Evolutionary conservation across 2,113 vertebrate species (phyloP), one percentile per base, ranked within the genome.

Genomic region (Miniopterus natalensis): DNA sequence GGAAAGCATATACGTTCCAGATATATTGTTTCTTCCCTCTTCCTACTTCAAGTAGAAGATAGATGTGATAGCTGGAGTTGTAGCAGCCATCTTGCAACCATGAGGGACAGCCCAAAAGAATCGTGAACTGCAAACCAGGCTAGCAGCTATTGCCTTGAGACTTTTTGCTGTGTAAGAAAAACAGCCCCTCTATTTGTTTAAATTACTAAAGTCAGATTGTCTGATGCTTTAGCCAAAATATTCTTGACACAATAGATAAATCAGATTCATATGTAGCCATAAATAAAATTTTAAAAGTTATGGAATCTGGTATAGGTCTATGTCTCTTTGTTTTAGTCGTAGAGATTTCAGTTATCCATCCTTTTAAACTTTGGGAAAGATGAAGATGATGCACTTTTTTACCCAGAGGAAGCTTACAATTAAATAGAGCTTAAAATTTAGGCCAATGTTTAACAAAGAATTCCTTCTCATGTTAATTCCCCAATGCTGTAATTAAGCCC

Each of bases 371-470:
- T 59, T 57, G 10, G 74, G 74, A 45, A 59, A 85, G 77, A 83
- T 83, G 63, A 95, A 92, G 66, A 95, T 86, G 45, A 65, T n/a
- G 81, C 65, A 84, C 21, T 70, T 90, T 57, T 68, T 74, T 92
- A 73, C 88, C 84, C 88, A 85, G 73, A 96, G 94, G 94, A 96
- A 84, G 91, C 94, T 95, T 90, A 97, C 96, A 90, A 90, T 97
- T 96, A 97, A 95, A 95, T 97, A 95, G 90, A 96, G 90, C 88
- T 96, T 95, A 92, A 97, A 97, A 97, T 96, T 95, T 90, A 97
- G 90, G 94, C 85, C 97, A 96, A 18, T 83, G 77, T 95, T 96
- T 96, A 97, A 94, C 94, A 96, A 96, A 95, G 94, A 96, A 85
- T 95, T 96, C 78, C 90, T 95, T 90, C 95, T 96, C 81, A 59